Base-by-base conservation (phyloP, 2,888 invertebrate species). In the Sphaeridia pumilis region DNA sequence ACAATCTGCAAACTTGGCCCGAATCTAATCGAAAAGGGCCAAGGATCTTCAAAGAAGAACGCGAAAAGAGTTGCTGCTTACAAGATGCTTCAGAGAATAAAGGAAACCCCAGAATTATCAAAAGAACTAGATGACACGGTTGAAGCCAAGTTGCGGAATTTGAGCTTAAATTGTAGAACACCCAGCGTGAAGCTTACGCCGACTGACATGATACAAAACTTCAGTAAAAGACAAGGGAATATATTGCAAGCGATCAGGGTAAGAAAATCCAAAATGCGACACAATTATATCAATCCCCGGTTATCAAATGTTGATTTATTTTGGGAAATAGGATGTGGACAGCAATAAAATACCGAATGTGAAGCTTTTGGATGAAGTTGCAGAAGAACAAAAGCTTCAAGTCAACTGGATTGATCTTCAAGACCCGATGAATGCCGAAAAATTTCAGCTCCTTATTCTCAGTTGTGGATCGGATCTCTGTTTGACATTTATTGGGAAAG, bases 21-120 rank as follows among this genome's bases (percentile, higher is more conserved):
- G n/a, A 59, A 61, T 26, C 42, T 60, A 26, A 31, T 56, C 12
- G 64, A 60, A 48, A 34, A 41, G 24, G 64, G 64, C 20, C 49
- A 53, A n/a, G 64, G 63, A 7, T 53, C 56, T 25, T 59, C 61
- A 1, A 64, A 64, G 41, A 63, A 59, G 46, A 49, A 47, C 42
- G 64, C 64, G n/a, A 64, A 64, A 54, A 52, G 57, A 49, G 61
- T 54, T 4, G 61, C 64, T 24, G 64, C 64, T 14, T 42, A 55
- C 28, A 55, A 56, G 38, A 59, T 61, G 36, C 54, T 61, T n/a
- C 52, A 59, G 36, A 42, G 58, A 3, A 51, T 63, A 17, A 44
- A 49, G 45, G 56, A 59, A 17, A n/a, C n/a, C n/a, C n/a, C n/a
- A n/a, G n/a, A n/a, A n/a, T n/a, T n/a, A n/a, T n/a, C n/a, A n/a